Base-by-base conservation (phyloP, 2,888 invertebrate species). In the Trichopria drosophilae region DNA sequence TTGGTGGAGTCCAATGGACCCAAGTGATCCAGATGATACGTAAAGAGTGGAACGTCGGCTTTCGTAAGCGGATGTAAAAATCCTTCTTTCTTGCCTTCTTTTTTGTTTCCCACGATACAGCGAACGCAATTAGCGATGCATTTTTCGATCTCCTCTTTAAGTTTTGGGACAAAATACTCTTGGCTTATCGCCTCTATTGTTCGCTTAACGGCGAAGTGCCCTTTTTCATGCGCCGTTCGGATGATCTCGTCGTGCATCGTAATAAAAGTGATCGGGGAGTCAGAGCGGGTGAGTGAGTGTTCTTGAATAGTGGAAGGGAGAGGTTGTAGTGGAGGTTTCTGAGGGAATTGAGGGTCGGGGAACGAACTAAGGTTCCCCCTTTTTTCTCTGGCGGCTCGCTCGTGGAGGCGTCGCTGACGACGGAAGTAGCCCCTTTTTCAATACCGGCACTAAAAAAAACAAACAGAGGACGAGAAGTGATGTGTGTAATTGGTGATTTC, bases 101-200 rank as follows among this genome's bases (percentile, higher is more conserved):
- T 54, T 36, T 32, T 35, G 28, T 54, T 56, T 7, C 28, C 29
- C n/a, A 54, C 9, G n/a, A 56, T 56, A 37, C 54, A 58, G 5
- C 39, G 37, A 10, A 58, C n/a, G 31, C 56, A 56, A 26, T 46
- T 54, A 6, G 23, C 3, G 10, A 56, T 46, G 18, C 18, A 43
- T 10, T 19, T 31, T 18, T 49, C 49, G n/a, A 56, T 16, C 13
- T 58, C 52, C n/a, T 32, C 6, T 20, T 15, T 42, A 5, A 58
- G 23, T 4, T 58, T 29, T 1, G 45, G 50, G 13, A 58, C 51
- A 32, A 29, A 52, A n/a, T 45, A 57, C 5, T 57, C 50, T 19
- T 24, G 22, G 6, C 44, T 45, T 7, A 57, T 34, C 1, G 43
- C 12, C 20, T 55, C 32, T 37, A 36, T 31, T 3, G 26, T 46